These are phyloP conservation scores for Napeogenes inachia DNA, from an alignment of 2,888 invertebrate genomes.

Conservation along the genomic window DNA sequence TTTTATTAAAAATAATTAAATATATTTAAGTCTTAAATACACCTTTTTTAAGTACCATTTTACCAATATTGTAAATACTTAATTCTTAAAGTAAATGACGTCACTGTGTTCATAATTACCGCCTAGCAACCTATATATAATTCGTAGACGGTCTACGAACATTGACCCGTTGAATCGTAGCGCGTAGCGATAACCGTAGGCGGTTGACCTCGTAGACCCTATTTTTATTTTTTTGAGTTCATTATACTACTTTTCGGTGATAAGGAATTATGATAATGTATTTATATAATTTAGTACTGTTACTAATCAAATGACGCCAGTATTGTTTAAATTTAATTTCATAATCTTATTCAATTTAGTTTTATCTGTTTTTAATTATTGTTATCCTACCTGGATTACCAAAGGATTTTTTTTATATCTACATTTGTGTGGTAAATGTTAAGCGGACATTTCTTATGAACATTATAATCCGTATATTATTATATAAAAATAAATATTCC, in stretches of 20 bases:
- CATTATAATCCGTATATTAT: too few species aligned
- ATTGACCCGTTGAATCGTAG: conserved; percentile 42
- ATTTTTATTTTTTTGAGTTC: conserved; percentile 8
- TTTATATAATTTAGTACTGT: not conserved
- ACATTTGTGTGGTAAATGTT: too few species aligned
- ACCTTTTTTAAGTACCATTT: too few species aligned
- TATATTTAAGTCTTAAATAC: too few species aligned
- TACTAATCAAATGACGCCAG: not conserved
- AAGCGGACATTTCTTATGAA: too few species aligned
- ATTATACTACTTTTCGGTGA: conserved; percentile 3
- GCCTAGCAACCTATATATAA: conserved; percentile 13
- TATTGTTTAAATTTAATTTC: not conserved
- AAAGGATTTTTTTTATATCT: too few species aligned
- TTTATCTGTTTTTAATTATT: too few species aligned
- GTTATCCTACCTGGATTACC: too few species aligned
- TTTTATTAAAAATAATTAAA: too few species aligned
- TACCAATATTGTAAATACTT: not conserved
- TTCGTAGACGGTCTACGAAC: conserved; percentile 43
- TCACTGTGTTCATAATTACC: not conserved
- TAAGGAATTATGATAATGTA: conserved; percentile 1
- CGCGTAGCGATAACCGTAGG: conserved; percentile 37
- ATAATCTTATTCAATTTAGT: too few species aligned
- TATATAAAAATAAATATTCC: too few species aligned
- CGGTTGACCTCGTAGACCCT: conserved; percentile 38
- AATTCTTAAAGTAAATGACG: not conserved